Evolutionary conservation across 2,113 vertebrate species (phyloP).

Genomic region (Corythoichthys intestinalis): DNA sequence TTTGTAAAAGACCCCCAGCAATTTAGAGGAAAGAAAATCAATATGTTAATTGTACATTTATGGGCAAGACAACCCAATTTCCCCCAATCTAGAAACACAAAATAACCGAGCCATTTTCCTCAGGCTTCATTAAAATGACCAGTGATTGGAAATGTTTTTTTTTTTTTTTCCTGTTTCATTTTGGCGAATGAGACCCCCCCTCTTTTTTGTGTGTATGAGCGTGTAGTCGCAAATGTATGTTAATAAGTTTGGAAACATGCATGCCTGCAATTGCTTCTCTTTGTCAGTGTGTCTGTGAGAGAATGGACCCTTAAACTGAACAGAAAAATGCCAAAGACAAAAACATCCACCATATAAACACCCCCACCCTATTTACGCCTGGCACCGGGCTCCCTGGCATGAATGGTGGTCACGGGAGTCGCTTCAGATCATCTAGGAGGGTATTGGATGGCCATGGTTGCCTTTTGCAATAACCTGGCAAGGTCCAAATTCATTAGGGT

Average conservation of each 20-base stretch:
- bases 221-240: slow-evolving; percentile 18
- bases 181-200: not conserved
- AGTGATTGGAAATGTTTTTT: slow-evolving; percentile 27
- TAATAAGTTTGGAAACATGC: slow-evolving; percentile 8
- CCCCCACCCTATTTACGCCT: slow-evolving; percentile 53
- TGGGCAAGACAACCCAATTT: slow-evolving; percentile 35
- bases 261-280: slow-evolving; percentile 20
- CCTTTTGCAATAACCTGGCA: slow-evolving; percentile 73
- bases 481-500: slow-evolving; percentile 72
- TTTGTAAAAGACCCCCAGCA: slow-evolving; percentile 52
- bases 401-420: slow-evolving; percentile 58
- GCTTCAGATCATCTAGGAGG: slow-evolving; percentile 70
- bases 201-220: slow-evolving; percentile 6
- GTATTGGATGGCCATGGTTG: slow-evolving; percentile 65
- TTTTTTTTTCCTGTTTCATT: not conserved
- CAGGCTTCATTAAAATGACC: slow-evolving; percentile 52
- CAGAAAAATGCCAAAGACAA: slow-evolving; percentile 56
- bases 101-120: slow-evolving; percentile 49
- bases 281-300: slow-evolving; percentile 38
- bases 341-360: slow-evolving; percentile 38
- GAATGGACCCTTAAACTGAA: slow-evolving; percentile 53
- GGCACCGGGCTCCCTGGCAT: slow-evolving; percentile 62
- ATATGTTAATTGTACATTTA: slow-evolving; percentile 55
- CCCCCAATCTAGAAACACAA: slow-evolving; percentile 50
- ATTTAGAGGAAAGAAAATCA: slow-evolving; percentile 51